Conservation (phyloP, 37 sponge, comb jelly and placozoan genomes). For the Tethya wilhelma region DNA sequence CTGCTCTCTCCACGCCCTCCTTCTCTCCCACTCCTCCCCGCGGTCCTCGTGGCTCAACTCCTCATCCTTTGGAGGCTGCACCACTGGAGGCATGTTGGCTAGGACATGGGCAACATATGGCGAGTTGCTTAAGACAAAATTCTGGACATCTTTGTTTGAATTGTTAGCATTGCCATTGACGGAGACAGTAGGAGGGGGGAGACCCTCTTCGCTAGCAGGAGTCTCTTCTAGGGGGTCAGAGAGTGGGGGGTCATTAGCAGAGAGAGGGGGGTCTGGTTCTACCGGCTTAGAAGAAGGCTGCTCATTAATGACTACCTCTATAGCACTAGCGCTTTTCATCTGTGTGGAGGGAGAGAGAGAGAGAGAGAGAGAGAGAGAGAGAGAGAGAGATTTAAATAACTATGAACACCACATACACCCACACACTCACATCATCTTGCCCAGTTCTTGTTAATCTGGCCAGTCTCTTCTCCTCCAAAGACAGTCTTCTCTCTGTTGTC, state of each 20-base stretch:
- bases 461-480: background rate
- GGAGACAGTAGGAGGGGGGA: background rate
- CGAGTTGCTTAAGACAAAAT: background rate
- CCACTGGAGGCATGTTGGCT: slow-evolving; percentile 17
- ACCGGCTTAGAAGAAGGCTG: background rate
- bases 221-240: no score
- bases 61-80: slow-evolving; percentile 16
- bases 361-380: background rate
- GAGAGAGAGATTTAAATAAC: no score
- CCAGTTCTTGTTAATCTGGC: background rate
- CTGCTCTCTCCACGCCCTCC: slow-evolving; percentile 16
- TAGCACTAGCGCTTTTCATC: background rate
- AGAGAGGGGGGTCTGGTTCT: no score
- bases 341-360: background rate
- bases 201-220: background rate
- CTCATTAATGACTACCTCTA: background rate
- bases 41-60: background rate
- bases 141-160: background rate
- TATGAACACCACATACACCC: no score
- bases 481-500: background rate
- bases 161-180: slow-evolving; percentile 19
- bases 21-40: slow-evolving; percentile 22
- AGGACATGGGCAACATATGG: slow-evolving; percentile 19
- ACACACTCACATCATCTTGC: background rate
- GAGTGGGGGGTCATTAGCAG: background rate